These are phyloP conservation scores for Centropristis striata DNA, from an alignment of 2,113 vertebrate genomes.

Conservation along the genomic window DNA sequence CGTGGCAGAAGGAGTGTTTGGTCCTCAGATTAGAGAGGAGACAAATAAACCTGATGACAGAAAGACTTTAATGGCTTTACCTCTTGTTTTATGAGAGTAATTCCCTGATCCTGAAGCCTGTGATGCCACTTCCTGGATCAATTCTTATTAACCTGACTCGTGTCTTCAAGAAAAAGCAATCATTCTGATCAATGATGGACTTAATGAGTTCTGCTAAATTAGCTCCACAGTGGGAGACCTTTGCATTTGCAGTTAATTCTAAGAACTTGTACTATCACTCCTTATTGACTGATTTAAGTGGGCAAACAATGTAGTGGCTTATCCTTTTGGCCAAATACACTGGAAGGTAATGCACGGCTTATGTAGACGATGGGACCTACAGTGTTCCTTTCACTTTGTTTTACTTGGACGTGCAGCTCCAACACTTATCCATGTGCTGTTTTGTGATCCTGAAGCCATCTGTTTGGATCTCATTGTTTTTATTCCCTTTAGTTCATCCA, in stretches of 20 bases:
- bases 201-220: slow-evolving; percentile 2
- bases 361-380: background rate
- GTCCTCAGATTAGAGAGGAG: background rate
- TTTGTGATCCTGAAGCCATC: slow-evolving; percentile 24
- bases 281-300: slow-evolving; percentile 11
- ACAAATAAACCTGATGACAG: background rate
- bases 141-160: slow-evolving; percentile 27
- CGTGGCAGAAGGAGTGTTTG: too few relatives aligned
- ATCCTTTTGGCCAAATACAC: slow-evolving; percentile 3
- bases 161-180: slow-evolving; percentile 19
- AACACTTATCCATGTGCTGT: background rate
- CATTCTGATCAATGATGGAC: slow-evolving; percentile 20
- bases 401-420: slow-evolving; percentile 26
- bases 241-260: background rate
- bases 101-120: background rate
- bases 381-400: background rate
- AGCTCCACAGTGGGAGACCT: background rate
- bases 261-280: background rate
- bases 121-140: slow-evolving; percentile 8
- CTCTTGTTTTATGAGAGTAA: slow-evolving; percentile 20
- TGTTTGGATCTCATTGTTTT: slow-evolving; percentile 14
- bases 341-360: background rate
- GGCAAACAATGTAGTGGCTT: background rate
- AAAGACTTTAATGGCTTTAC: slow-evolving; percentile 2
- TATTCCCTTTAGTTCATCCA: background rate